Conservation (phyloP, 2,113 vertebrate genomes). For the Cervus canadensis region DNA sequence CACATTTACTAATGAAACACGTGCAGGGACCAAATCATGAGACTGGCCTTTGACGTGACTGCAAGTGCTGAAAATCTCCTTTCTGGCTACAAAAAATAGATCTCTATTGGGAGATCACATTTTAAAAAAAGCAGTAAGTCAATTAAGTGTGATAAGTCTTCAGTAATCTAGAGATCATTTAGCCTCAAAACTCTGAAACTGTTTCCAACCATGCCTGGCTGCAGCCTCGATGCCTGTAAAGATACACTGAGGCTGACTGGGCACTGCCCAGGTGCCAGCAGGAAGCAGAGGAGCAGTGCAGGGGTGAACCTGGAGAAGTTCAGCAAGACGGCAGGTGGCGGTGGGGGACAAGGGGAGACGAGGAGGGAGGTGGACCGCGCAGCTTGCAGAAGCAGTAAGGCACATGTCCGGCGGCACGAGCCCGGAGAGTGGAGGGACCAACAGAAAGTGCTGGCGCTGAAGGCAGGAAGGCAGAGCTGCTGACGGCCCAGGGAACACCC, state of each 20-base stretch:
- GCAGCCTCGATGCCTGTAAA: fast-evolving
- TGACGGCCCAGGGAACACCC: not conserved
- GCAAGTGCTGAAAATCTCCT: not conserved
- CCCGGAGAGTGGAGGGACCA: not conserved
- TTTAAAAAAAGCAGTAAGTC: not conserved
- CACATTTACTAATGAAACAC: not conserved
- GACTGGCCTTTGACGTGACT: not conserved
- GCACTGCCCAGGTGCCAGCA: not conserved
- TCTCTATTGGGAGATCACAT: not conserved
- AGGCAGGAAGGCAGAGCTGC: not conserved
- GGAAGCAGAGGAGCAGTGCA: not conserved
- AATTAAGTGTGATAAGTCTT: not conserved
- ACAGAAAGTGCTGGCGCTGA: not conserved
- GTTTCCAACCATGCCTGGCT: not conserved
- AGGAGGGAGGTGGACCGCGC: not conserved
- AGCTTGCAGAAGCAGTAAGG: not conserved
- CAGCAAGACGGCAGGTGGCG: not conserved
- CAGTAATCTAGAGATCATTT: not conserved
- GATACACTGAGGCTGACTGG: not conserved
- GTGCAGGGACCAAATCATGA: not conserved
- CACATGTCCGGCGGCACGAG: not conserved
- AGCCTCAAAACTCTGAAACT: not conserved
- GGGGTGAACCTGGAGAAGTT: not conserved
- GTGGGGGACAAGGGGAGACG: not conserved
- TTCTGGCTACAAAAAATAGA: not conserved